Evolutionary conservation across 2,797 vertebrate genomes (phyloP).

Genomic region (Chelmon rostratus): DNA sequence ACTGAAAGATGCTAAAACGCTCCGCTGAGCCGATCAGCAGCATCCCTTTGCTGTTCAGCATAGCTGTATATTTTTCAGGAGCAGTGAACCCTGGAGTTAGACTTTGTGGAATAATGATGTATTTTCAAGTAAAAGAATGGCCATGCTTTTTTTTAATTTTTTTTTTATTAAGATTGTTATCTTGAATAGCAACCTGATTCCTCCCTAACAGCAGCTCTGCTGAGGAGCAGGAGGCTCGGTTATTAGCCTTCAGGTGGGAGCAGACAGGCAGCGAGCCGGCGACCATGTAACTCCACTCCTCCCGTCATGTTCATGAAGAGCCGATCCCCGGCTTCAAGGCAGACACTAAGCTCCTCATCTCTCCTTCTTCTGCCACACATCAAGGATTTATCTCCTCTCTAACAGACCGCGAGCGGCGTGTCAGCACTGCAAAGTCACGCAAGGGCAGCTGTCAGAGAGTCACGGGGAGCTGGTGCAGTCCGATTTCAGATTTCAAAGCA

Average conservation of each 20-base stretch:
- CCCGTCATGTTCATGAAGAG: constrained; percentile 62
- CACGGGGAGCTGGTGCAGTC: constrained; percentile 48
- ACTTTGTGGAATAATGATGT: not conserved
- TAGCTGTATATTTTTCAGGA: not conserved
- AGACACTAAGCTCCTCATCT: constrained; percentile 71
- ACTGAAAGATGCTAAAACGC: not conserved
- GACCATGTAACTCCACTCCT: constrained; percentile 63
- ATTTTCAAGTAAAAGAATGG: not conserved
- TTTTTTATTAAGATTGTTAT: constrained; percentile 13
- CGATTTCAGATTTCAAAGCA: constrained; percentile 75
- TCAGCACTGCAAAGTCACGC: constrained; percentile 73
- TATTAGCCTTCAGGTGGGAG: constrained; percentile 49
- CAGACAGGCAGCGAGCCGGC: constrained; percentile 26
- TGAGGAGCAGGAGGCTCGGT: constrained; percentile 3
- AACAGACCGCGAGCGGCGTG: constrained; percentile 63
- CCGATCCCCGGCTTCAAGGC: constrained; percentile 49
- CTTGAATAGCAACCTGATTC: constrained; percentile 29
- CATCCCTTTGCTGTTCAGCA: not conserved
- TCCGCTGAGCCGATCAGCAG: not conserved
- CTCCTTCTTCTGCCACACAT: constrained; percentile 67
- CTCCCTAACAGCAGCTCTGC: constrained; percentile 2
- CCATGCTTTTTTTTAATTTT: constrained; percentile 2
- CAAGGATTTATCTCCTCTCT: constrained; percentile 73
- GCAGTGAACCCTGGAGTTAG: not conserved
- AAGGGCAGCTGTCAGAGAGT: constrained; percentile 70